Conservation (phyloP, 2,797 vertebrate species). For the Pangasius djambal region DNA sequence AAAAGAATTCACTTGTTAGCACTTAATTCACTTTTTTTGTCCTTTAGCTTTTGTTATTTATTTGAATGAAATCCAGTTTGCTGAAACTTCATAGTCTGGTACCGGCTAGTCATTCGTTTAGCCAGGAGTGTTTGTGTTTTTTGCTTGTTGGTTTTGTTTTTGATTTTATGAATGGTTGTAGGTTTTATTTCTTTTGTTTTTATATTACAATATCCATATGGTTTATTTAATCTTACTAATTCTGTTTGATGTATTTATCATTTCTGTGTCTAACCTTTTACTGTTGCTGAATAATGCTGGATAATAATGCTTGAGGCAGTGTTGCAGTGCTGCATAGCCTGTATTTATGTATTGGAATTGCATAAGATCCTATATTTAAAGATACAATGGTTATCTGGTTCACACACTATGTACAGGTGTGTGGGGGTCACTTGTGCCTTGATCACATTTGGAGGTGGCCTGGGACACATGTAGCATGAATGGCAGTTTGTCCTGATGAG, state of each 20-base stretch:
- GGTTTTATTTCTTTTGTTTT: not conserved
- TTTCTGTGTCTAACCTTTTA: not conserved
- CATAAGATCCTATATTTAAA: not conserved
- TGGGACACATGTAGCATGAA: not conserved
- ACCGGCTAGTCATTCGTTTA: not conserved
- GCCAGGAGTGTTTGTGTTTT: conserved; percentile 1
- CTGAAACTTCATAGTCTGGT: not conserved
- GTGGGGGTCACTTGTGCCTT: not conserved
- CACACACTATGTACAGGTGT: not conserved
- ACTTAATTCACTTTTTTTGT: not conserved
- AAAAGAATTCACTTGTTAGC: not conserved
- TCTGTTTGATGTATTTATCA: not conserved
- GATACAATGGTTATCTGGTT: not conserved
- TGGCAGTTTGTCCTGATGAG: not conserved
- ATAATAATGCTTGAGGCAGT: not conserved
- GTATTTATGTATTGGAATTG: not conserved
- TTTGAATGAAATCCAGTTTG: not conserved
- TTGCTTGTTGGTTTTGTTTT: conserved; percentile 3
- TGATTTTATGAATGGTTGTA: not conserved
- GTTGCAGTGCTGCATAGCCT: not conserved
- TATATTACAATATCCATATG: not conserved
- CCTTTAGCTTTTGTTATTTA: not conserved
- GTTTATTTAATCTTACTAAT: not conserved
- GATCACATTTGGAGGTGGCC: not conserved
- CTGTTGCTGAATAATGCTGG: not conserved